Base-by-base conservation (phyloP, 2,797 vertebrate species). In the Anableps anableps region DNA sequence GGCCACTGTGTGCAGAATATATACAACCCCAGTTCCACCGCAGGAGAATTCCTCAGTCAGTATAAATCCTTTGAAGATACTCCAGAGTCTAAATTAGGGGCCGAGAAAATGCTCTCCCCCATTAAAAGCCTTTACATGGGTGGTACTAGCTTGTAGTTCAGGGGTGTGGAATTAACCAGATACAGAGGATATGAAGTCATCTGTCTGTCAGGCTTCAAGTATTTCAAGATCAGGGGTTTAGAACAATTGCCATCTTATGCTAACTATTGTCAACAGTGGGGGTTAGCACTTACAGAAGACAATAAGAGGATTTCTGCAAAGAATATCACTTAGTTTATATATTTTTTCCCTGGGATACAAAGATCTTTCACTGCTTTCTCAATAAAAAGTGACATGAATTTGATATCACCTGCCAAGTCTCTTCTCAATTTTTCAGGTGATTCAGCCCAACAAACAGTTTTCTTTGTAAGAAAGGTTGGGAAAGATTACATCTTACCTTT, bases 91-190 rank as follows among this genome's bases (percentile, higher is more conserved):
- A 60, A 72, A 78, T 51, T 70, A 51, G 36, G 68, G 41, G 29
- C 16, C 1, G 13, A 36, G 26, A 38, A 41, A 70, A 53, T 41
- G n/a, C 34, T 51, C 7, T 41, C 13, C 72, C 11, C 21, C 21
- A 74, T 48, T 71, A 71, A 47, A 71, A n/a, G 5, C 68, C 17
- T 29, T 29, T 71, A 47, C 47, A 77, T 66, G 31, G 50, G 38
- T 70, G 60, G 58, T n/a, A n/a, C 62, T 77, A 9, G 48, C 43
- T 70, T 77, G 14, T n/a, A 77, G 26, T 77, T 51, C 31, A 53
- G 34, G 14, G 34, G 45, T 66, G 23, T 36, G 64, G 64, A 53
- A 70, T 66, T 26, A 74, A 26, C 31, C 34, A 66, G 3, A 48
- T 66, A 34, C 29, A 23, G 26, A 68, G 45, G 17, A 36, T 36